These are phyloP conservation scores for Pogonophryne albipinna DNA, from an alignment of 2,797 vertebrate genomes.

Conservation along the genomic window DNA sequence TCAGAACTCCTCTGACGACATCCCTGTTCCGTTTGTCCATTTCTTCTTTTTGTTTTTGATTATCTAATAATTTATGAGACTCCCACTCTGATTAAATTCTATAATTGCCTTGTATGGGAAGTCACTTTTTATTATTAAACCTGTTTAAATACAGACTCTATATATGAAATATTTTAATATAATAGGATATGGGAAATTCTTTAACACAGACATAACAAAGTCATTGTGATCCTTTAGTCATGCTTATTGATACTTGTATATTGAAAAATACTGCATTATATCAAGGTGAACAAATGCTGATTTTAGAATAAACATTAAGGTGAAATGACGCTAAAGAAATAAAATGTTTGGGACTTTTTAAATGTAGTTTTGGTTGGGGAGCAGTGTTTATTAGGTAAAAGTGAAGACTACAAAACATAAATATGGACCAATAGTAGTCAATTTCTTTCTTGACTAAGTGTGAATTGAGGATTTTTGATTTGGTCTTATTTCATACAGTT, in stretches of 20 bases:
- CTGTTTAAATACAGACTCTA: constrained; percentile 82
- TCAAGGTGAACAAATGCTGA: constrained; percentile 78
- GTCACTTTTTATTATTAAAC: constrained; percentile 84
- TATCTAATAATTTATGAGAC: constrained; percentile 86
- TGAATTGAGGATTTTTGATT: constrained; percentile 38
- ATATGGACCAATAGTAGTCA: constrained; percentile 33
- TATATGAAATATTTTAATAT: constrained; percentile 88
- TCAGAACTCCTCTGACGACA: constrained; percentile 57
- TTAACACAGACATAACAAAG: constrained; percentile 83
- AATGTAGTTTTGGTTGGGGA: constrained; percentile 66
- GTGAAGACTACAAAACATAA: constrained; percentile 12
- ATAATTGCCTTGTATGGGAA: constrained; percentile 85
- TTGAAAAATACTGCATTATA: constrained; percentile 82
- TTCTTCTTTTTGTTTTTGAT: constrained; percentile 42
- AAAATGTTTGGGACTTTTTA: constrained; percentile 84
- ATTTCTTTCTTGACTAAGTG: constrained; percentile 7
- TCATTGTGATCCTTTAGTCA: constrained; percentile 85
- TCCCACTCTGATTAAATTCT: constrained; percentile 82
- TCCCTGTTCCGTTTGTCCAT: constrained; percentile 61
- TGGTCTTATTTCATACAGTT: constrained; percentile 63
- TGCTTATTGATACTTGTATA: constrained; percentile 86
- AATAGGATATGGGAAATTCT: constrained; percentile 85
- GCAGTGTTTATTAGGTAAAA: constrained; percentile 36
- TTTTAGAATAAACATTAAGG: constrained; percentile 81
- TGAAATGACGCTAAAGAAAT: constrained; percentile 80